Evolutionary conservation across 2,888 invertebrate species (phyloP).

Genomic region (Antheraea assamensis): DNA sequence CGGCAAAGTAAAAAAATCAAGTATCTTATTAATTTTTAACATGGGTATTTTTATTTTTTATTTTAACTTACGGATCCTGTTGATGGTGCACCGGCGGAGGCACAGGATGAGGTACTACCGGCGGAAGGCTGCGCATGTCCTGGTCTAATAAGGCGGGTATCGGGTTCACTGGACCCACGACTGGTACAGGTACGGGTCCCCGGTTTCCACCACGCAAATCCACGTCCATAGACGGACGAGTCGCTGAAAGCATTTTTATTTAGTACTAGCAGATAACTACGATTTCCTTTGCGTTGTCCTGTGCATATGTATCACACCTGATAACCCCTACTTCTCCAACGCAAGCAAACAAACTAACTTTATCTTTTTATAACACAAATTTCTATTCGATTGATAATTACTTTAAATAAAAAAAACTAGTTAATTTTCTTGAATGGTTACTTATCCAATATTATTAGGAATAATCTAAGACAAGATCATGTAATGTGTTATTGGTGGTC

Average conservation of each 20-base stretch:
- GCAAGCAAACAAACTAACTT: too few relatives aligned
- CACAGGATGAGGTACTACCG: constrained; percentile 56
- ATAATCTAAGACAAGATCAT: neutral
- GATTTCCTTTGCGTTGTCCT: too few relatives aligned
- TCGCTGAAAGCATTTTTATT: constrained; percentile 24
- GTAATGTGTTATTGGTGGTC: neutral
- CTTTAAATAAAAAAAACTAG: too few relatives aligned
- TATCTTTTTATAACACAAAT: too few relatives aligned
- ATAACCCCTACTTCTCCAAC: too few relatives aligned
- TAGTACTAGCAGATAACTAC: too few relatives aligned
- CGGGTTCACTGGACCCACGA: constrained; percentile 56
- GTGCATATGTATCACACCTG: too few relatives aligned
- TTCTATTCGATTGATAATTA: too few relatives aligned
- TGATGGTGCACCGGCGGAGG: constrained; percentile 53
- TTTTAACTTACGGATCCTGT: constrained; percentile 55
- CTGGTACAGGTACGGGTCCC: constrained; percentile 34
- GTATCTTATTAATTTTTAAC: neutral
- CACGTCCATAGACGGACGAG: constrained; percentile 56
- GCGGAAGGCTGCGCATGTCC: constrained; percentile 86
- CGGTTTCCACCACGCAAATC: constrained; percentile 58
- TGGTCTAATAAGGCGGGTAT: constrained; percentile 83
- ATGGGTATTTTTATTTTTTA: neutral
- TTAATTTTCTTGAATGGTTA: neutral
- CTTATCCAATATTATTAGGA: neutral
- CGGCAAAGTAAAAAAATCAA: too few relatives aligned